A percentile compares a stretch with the other conserved stretches of the same genome.
These are phyloP conservation scores for Gallinago media DNA, from an alignment of 2,113 vertebrate species.

Conservation along the genomic window DNA sequence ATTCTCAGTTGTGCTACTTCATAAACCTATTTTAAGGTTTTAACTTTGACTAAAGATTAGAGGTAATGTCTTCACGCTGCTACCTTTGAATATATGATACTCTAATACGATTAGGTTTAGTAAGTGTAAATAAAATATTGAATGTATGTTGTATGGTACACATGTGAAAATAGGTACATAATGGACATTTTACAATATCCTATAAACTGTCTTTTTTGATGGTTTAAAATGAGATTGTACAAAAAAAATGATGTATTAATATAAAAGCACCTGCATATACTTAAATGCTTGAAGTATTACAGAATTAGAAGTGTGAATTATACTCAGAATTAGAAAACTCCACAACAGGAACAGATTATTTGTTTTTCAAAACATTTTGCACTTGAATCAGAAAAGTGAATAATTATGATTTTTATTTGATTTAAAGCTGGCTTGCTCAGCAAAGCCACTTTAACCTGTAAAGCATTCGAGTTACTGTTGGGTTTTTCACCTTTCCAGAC, in stretches of 20 bases:
- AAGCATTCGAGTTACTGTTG: neutral
- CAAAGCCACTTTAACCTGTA: conserved; percentile 39
- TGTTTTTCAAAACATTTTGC: neutral
- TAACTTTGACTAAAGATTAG: conserved; percentile 76
- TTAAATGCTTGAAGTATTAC: neutral
- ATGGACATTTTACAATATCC: neutral
- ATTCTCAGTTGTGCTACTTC: conserved; percentile 83
- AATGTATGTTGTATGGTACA: neutral
- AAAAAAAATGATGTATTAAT: neutral
- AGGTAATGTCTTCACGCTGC: conserved; percentile 74
- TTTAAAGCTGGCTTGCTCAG: neutral
- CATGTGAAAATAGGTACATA: neutral
- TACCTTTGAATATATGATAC: conserved; percentile 63
- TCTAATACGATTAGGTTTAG: neutral
- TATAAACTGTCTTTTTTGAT: neutral
- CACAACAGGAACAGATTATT: neutral
- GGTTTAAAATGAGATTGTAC: conserved; percentile 5
- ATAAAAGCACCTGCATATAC: neutral
- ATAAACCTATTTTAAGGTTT: conserved; percentile 84
- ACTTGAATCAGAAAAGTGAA: neutral
- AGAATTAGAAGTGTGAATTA: neutral
- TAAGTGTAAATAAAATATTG: conserved; percentile 6
- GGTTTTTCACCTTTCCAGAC: conserved; percentile 42
- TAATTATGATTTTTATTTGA: neutral
- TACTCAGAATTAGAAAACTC: neutral